Evolutionary conservation across 2,113 vertebrate genomes (phyloP).

Genomic region (Zootoca vivipara): DNA sequence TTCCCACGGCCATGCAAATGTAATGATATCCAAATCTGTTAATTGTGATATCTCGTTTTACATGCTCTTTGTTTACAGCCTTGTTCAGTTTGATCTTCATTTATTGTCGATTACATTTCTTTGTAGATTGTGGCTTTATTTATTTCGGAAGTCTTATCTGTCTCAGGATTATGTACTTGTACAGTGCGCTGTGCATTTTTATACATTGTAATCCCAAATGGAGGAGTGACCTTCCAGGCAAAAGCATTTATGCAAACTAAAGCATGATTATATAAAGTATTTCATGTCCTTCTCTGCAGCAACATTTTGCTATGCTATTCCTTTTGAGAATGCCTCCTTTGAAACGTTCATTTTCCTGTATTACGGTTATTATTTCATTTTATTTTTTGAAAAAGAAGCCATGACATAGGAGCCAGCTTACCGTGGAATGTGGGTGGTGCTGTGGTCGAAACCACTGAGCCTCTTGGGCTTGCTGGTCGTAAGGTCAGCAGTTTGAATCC

Average conservation of each 20-base stretch:
- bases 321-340: neutral
- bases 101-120: constrained; percentile 61
- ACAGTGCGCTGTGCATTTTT: constrained; percentile 60
- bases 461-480: too few relatives aligned
- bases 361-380: neutral
- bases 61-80: constrained; percentile 64
- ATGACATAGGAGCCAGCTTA: too few relatives aligned
- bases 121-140: constrained; percentile 49
- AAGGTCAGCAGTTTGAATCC: too few relatives aligned
- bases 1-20: constrained; percentile 58
- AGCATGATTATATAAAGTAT: constrained; percentile 11
- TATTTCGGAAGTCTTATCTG: constrained; percentile 60
- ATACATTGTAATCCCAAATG: constrained; percentile 42
- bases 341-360: neutral
- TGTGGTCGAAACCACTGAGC: too few relatives aligned
- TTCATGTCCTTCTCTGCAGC: neutral
- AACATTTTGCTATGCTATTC: neutral
- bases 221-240: constrained; percentile 48
- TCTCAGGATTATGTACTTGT: constrained; percentile 60
- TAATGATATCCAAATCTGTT: constrained; percentile 72
- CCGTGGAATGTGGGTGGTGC: too few relatives aligned
- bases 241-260: constrained; percentile 35
- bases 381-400: neutral
- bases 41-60: constrained; percentile 61
- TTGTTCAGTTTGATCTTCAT: constrained; percentile 62